Percentiles rank a stretch among this genome's conserved stretches.
Conservation (phyloP, 2,113 vertebrate genomes). For the Electrona antarctica region DNA sequence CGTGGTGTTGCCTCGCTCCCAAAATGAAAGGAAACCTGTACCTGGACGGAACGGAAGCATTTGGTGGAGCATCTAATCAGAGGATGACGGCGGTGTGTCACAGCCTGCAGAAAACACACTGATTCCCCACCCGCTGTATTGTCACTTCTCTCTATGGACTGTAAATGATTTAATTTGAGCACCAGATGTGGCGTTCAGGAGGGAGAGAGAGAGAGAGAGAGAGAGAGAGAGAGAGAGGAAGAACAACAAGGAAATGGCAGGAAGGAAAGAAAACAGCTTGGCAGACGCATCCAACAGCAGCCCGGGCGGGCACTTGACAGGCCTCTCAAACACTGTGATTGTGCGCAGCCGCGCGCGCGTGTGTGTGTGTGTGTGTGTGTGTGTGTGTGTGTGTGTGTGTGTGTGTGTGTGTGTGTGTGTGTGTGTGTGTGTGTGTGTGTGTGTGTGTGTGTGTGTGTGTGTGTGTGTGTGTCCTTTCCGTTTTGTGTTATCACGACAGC, state of each 20-base stretch:
- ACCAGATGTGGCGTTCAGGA: constrained; percentile 76
- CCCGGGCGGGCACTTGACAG: constrained; percentile 67
- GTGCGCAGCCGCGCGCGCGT: neutral
- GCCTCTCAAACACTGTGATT: constrained; percentile 57
- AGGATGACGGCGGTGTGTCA: constrained; percentile 52
- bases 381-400: constrained; percentile 53
- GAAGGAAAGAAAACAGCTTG: constrained; percentile 71
- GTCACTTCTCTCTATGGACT: constrained; percentile 71
- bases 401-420: constrained; percentile 29
- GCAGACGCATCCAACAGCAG: constrained; percentile 70
- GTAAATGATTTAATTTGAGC: constrained; percentile 80
- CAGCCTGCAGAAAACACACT: constrained; percentile 69
- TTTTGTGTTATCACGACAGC: constrained; percentile 67
- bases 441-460: constrained; percentile 25
- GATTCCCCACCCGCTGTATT: constrained; percentile 75
- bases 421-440: neutral
- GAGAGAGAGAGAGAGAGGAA: constrained; percentile 43
- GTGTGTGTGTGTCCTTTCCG: constrained; percentile 36
- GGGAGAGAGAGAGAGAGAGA: neutral
- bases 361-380: constrained; percentile 5
- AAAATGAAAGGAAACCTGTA: too few relatives aligned
- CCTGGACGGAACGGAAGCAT: too few relatives aligned
- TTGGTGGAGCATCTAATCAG: constrained; percentile 60
- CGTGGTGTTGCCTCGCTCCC: too few relatives aligned
- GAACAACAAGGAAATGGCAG: constrained; percentile 72